phyloP scores from a whole-genome alignment of 2,888 invertebrate species.

The Rhagium mordax region DNA sequence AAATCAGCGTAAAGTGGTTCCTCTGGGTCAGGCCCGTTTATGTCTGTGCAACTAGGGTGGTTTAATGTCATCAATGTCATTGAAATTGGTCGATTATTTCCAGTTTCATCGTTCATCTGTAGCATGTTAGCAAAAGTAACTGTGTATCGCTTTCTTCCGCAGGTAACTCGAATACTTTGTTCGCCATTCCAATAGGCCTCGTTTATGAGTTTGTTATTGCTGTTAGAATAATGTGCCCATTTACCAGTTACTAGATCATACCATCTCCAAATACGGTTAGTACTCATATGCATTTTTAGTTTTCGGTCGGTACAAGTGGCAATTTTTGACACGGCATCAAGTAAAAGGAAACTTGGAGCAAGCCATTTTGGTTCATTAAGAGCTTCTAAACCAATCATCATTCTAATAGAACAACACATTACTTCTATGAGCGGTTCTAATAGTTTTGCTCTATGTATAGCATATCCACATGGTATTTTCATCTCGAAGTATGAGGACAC shows the following conservation, averaged over 20 bases:
- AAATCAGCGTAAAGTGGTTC: constrained; percentile 61
- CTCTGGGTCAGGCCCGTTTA: constrained; percentile 54
- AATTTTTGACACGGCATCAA: constrained; percentile 85
- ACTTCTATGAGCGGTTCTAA: constrained; percentile 66
- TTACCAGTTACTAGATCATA: constrained; percentile 86
- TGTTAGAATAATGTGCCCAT: constrained; percentile 82
- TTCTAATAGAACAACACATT: constrained; percentile 63
- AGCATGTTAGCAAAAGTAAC: constrained; percentile 87
- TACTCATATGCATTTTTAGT: constrained; percentile 76
- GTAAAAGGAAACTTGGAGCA: constrained; percentile 80
- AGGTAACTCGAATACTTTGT: constrained; percentile 78
- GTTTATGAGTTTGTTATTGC: constrained; percentile 83
- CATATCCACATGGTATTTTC: constrained; percentile 77
- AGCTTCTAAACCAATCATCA: constrained; percentile 51
- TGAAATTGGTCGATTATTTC: constrained; percentile 85
- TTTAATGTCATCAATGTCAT: constrained; percentile 73
- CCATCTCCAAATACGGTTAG: constrained; percentile 83
- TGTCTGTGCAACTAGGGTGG: constrained; percentile 60
- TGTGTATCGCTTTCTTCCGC: constrained; percentile 82
- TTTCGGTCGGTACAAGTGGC: constrained; percentile 79
- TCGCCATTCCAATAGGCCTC: constrained; percentile 85
- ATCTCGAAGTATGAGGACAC: constrained; percentile 74
- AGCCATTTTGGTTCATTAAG: constrained; percentile 80
- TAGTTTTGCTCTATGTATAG: constrained; percentile 66
- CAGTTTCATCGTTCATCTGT: constrained; percentile 88